Percentiles rank a stretch among this genome's conserved stretches.
Evolutionary conservation across 2,888 invertebrate species (phyloP).

Genomic region (Epsilonema sp.): DNA sequence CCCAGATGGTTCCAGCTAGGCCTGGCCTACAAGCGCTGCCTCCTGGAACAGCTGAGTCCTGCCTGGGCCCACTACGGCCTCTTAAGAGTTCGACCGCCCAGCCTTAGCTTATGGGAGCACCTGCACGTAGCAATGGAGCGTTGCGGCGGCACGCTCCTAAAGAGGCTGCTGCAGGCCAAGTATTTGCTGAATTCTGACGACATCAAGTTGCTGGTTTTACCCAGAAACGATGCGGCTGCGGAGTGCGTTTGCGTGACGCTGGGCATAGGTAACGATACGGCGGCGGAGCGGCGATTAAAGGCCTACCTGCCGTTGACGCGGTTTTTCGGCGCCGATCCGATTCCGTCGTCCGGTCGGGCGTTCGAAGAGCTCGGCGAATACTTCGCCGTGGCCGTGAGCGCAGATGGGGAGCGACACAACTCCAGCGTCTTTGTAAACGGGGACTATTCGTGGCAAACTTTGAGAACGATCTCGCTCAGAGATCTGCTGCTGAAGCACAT

Average conservation of each 20-base stretch:
- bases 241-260: not conserved
- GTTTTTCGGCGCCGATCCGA: conserved; percentile 10
- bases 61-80: no score
- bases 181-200: not conserved
- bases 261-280: not conserved
- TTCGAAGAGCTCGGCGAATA: conserved; percentile 6
- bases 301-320: conserved; percentile 2
- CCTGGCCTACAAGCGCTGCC: not conserved
- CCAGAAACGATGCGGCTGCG: not conserved
- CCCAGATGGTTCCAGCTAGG: not conserved
- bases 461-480: not conserved
- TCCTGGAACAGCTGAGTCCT: not conserved
- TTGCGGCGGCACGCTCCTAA: not conserved
- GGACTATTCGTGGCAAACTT: conserved; percentile 2
- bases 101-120: no score
- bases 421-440: conserved; percentile 4
- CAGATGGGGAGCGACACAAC: not conserved
- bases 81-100: no score
- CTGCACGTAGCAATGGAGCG: not conserved
- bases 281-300: not conserved
- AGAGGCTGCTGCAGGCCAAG: not conserved
- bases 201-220: not conserved
- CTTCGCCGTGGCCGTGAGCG: conserved; percentile 1
- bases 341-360: not conserved
- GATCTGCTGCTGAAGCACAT: not conserved